Percentiles rank a stretch among this genome's conserved stretches.
These are phyloP conservation scores for Seriola aureovittata DNA, from an alignment of 2,113 vertebrate genomes.

Conservation along the genomic window DNA sequence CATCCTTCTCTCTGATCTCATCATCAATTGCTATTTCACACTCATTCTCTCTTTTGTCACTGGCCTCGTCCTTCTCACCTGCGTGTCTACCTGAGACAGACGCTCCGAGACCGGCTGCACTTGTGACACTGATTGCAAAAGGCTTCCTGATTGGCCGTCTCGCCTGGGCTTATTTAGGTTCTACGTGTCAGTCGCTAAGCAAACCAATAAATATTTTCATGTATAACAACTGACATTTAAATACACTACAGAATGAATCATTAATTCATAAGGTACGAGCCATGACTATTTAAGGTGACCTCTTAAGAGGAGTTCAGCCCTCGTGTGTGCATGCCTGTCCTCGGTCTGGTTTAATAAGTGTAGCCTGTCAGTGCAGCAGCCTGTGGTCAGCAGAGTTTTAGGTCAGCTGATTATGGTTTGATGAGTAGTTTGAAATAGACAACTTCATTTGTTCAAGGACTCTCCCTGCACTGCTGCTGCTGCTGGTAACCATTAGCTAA, in stretches of 20 bases:
- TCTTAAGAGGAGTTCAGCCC: background rate
- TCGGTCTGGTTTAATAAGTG: constrained; percentile 28
- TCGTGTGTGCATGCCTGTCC: background rate
- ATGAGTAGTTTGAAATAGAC: constrained; percentile 57
- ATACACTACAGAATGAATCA: constrained; percentile 27
- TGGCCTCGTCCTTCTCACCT: constrained; percentile 60
- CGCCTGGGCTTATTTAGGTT: background rate
- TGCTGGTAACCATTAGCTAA: constrained; percentile 80
- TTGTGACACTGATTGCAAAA: constrained; percentile 34
- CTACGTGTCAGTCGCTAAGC: constrained; percentile 9
- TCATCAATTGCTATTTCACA: constrained; percentile 67
- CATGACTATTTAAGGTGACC: constrained; percentile 34
- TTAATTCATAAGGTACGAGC: constrained; percentile 33
- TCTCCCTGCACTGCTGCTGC: constrained; percentile 29
- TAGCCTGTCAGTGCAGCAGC: constrained; percentile 21
- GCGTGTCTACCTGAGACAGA: constrained; percentile 14
- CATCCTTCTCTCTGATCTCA: constrained; percentile 57
- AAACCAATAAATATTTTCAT: background rate
- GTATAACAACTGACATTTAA: constrained; percentile 26
- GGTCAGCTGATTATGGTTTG: constrained; percentile 64
- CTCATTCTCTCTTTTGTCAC: constrained; percentile 56
- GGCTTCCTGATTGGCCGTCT: background rate
- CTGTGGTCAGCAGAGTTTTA: constrained; percentile 25
- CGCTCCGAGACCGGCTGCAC: background rate
- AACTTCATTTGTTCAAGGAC: constrained; percentile 48